phyloP scores from a whole-genome alignment of 2,797 vertebrate genomes.

The Salmo trutta region DNA sequence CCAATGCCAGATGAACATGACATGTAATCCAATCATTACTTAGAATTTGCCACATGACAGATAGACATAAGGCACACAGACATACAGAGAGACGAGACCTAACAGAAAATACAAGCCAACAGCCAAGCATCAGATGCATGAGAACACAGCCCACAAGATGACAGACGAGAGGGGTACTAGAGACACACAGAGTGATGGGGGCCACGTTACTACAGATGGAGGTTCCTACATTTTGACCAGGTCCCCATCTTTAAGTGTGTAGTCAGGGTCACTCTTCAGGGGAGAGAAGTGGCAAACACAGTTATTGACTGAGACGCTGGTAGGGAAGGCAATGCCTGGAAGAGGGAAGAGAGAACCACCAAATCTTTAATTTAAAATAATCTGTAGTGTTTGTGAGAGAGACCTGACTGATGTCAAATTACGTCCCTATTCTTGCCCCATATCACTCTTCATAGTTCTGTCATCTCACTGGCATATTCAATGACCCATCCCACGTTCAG shows the following conservation, averaged over 20 bases:
- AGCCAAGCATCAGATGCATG: no score
- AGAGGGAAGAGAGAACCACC: constrained; percentile 62
- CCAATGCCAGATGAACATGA: constrained; percentile 4
- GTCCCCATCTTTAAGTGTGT: constrained; percentile 91
- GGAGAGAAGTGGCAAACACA: constrained; percentile 98
- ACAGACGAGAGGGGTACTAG: constrained; percentile 9
- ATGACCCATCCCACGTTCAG: not conserved
- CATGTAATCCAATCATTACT: constrained; percentile 43
- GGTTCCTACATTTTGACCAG: constrained; percentile 92
- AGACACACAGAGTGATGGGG: not conserved
- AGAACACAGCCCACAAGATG: constrained; percentile 29
- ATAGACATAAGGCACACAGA: constrained; percentile 24
- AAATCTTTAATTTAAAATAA: constrained; percentile 57
- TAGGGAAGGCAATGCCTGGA: constrained; percentile 94
- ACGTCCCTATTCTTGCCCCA: not conserved
- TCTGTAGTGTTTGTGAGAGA: constrained; percentile 29
- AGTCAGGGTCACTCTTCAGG: constrained; percentile 95
- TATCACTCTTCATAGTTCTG: not conserved
- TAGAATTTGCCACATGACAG: constrained; percentile 55
- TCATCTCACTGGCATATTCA: not conserved
- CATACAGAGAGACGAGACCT: constrained; percentile 31
- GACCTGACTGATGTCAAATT: not conserved
- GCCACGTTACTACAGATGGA: constrained; percentile 37
- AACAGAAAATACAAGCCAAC: not conserved
- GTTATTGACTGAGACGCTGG: constrained; percentile 97